Evolutionary conservation across 92 coral and sea anemone species (phyloP).

Genomic region (Heteractis magnifica): DNA sequence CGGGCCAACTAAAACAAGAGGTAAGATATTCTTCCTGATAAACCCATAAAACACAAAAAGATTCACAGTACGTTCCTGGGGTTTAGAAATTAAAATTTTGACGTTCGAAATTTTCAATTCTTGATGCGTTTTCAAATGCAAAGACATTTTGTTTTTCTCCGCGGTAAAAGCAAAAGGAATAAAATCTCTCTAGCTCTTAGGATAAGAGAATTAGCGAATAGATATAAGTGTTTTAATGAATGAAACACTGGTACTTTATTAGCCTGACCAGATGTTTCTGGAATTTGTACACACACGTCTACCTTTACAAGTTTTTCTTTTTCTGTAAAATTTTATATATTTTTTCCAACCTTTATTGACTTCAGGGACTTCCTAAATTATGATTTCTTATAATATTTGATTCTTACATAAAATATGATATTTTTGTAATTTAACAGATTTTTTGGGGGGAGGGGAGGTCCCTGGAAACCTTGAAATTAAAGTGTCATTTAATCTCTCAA

Average conservation of each 20-base stretch:
- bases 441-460: background rate
- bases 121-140: background rate
- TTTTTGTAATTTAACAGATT: background rate
- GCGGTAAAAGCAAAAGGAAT: background rate
- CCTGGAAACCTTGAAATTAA: background rate
- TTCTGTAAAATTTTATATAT: too few relatives aligned
- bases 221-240: background rate
- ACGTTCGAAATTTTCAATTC: background rate
- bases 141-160: background rate
- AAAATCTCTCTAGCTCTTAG: slow-evolving; percentile 3
- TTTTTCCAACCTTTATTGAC: too few relatives aligned
- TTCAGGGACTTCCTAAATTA: too few relatives aligned
- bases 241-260: background rate
- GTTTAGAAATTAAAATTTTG: background rate
- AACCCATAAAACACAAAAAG: background rate
- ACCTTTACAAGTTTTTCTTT: background rate
- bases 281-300: background rate
- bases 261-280: background rate
- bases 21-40: slow-evolving; percentile 36
- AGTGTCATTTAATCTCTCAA: background rate
- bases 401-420: background rate
- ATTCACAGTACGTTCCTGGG: too few relatives aligned
- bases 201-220: background rate
- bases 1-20: slow-evolving; percentile 97
- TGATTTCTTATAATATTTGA: background rate